Evolutionary conservation across 2,797 vertebrate genomes (phyloP).

Genomic region (Zalophus californianus): DNA sequence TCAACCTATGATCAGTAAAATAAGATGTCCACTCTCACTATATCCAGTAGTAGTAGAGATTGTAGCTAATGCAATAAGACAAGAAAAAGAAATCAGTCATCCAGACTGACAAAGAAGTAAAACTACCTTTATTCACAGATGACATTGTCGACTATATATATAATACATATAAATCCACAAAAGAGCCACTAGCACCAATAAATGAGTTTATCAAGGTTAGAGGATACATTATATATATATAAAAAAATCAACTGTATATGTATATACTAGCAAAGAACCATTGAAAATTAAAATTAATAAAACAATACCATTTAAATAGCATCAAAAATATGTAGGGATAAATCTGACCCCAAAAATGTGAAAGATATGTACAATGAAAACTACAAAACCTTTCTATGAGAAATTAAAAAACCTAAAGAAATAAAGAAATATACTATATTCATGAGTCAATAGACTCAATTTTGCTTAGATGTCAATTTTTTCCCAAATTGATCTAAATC

Average conservation of each 20-base stretch:
- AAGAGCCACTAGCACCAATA: not conserved
- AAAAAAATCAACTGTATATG: not conserved
- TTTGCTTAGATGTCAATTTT: not conserved
- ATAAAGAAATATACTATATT: not conserved
- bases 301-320: not conserved
- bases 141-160: not conserved
- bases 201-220: not conserved
- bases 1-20: not conserved
- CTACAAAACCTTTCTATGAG: not conserved
- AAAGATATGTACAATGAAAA: not conserved
- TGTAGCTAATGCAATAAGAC: not conserved
- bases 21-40: not conserved
- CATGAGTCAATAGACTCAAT: not conserved
- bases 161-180: slow-evolving; percentile 1
- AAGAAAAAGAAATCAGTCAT: not conserved
- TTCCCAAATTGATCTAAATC: not conserved
- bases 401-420: not conserved
- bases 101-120: not conserved
- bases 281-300: not conserved
- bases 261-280: not conserved
- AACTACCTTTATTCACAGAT: not conserved
- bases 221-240: not conserved
- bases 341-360: not conserved
- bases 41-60: not conserved
- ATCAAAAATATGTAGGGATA: not conserved